Conservation (phyloP, 2,113 vertebrate genomes). For the Bubo bubo region DNA sequence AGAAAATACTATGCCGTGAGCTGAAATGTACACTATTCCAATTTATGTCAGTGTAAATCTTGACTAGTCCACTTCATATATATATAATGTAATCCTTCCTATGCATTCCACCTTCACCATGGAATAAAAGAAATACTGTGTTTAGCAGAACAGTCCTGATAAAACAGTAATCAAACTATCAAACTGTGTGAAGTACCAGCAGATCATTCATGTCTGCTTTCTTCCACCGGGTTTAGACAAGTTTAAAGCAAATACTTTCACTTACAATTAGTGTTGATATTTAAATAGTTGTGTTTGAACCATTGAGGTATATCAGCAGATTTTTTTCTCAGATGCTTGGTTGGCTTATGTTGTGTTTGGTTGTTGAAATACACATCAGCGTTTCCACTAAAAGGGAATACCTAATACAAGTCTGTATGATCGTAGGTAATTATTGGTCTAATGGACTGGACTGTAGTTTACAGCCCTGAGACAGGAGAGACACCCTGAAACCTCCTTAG, state of each 20-base stretch:
- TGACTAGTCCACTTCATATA: background rate
- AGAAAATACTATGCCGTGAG: background rate
- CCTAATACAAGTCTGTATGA: background rate
- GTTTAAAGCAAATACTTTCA: background rate
- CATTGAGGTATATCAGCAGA: background rate
- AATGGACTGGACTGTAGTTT: background rate
- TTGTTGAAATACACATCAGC: background rate
- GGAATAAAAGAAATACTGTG: background rate
- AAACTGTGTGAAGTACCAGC: background rate
- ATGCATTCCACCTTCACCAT: background rate
- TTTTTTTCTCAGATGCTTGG: background rate
- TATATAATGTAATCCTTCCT: background rate
- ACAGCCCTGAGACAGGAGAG: background rate
- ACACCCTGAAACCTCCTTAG: background rate
- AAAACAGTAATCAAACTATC: background rate
- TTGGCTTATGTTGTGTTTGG: background rate
- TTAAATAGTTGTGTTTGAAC: background rate
- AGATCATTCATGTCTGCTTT: background rate
- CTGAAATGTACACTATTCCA: background rate
- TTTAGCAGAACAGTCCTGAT: background rate
- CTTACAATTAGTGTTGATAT: background rate
- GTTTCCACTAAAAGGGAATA: background rate
- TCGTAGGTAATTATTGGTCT: background rate
- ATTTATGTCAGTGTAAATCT: background rate
- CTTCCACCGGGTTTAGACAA: background rate